These are phyloP conservation scores for Erpornis zantholeuca DNA, from an alignment of 2,113 vertebrate genomes.

Conservation along the genomic window DNA sequence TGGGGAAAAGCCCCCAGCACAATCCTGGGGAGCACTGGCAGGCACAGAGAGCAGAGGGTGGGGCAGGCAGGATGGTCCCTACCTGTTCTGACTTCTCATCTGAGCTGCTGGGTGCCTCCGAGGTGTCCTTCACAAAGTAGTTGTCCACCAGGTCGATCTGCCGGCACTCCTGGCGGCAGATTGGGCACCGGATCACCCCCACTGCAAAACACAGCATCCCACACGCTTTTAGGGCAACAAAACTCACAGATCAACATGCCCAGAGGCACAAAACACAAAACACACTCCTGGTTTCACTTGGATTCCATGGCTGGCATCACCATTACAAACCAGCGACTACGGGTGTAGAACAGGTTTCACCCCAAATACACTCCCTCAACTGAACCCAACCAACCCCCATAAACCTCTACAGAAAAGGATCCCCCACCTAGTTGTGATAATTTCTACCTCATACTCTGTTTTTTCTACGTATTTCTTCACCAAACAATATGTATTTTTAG, in stretches of 20 bases:
- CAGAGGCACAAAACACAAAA: neutral
- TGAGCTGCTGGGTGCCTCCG: conserved; percentile 85
- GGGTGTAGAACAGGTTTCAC: too few relatives aligned
- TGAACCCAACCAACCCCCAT: neutral
- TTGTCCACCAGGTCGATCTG: conserved; percentile 97
- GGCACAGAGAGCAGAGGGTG: rapidly evolving
- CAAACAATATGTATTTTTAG: rapidly evolving
- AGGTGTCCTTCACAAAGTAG: conserved; percentile 96
- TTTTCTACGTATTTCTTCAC: neutral
- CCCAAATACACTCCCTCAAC: too few relatives aligned
- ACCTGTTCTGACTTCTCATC: conserved; percentile 95
- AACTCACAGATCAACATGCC: rapidly evolving
- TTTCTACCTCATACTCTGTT: neutral
- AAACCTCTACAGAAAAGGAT: neutral
- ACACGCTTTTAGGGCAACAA: rapidly evolving
- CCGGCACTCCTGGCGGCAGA: conserved; percentile 96
- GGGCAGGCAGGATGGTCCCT: neutral
- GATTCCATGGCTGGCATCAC: rapidly evolving
- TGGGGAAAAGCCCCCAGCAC: neutral
- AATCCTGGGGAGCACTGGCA: neutral
- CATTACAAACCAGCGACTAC: neutral
- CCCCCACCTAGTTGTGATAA: neutral
- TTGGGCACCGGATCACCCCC: conserved; percentile 88
- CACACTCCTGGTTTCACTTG: neutral
- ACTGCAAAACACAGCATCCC: neutral